Percentiles rank a stretch among this genome's conserved stretches.
Conservation (phyloP, 2,888 invertebrate genomes). For the Pandemis corylana region DNA sequence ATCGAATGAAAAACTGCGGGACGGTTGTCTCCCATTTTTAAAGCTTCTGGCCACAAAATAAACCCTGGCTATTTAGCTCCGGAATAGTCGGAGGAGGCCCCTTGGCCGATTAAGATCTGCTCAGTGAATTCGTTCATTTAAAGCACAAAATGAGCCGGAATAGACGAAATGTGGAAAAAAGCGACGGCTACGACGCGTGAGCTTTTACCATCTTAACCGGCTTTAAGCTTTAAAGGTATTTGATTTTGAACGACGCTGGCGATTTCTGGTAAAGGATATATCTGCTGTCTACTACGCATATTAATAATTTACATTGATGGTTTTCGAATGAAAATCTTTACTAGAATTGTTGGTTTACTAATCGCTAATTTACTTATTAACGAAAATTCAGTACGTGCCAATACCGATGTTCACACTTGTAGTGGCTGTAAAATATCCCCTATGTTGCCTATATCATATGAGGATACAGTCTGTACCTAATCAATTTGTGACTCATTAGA, state of each 20-base stretch:
- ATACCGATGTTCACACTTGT: no score
- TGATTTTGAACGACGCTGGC: conserved; percentile 13
- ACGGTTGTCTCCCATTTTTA: conserved; percentile 60
- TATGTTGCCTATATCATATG: no score
- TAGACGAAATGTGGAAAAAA: conserved; percentile 56
- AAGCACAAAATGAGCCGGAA: conserved; percentile 69
- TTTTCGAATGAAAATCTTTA: no score
- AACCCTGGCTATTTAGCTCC: conserved; percentile 72
- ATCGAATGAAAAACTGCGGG: conserved; percentile 44
- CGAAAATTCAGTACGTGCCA: no score
- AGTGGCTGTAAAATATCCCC: no score
- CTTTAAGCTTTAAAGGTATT: conserved; percentile 35
- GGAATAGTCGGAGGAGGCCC: conserved; percentile 72
- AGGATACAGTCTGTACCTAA: neutral
- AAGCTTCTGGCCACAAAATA: conserved; percentile 70
- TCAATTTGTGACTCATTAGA: neutral
- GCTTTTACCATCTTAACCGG: conserved; percentile 24
- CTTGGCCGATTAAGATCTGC: conserved; percentile 77
- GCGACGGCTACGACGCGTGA: conserved; percentile 44
- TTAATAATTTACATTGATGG: no score
- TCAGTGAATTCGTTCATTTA: conserved; percentile 71
- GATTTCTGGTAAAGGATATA: neutral
- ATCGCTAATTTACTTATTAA: no score
- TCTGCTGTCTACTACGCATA: neutral
- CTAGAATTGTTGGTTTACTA: no score